Evolutionary conservation across 2,113 vertebrate genomes (phyloP).

Genomic region (Nycticorax nycticorax): DNA sequence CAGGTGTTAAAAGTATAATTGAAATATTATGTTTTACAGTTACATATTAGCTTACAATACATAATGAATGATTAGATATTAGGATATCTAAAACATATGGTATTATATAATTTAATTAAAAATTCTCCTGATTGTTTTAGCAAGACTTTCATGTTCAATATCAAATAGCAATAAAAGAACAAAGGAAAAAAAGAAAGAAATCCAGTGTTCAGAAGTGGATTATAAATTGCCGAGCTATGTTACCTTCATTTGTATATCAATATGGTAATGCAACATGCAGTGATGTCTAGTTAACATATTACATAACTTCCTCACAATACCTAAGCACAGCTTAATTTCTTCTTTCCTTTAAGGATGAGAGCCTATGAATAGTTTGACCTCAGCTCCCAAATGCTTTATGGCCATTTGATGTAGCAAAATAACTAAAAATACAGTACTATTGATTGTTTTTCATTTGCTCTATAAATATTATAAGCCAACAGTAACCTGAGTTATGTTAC

Average conservation of each 20-base stretch:
- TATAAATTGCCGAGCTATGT: not conserved
- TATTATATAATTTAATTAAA: not conserved
- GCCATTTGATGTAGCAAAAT: not conserved
- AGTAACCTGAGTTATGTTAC: not conserved
- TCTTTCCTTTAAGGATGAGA: not conserved
- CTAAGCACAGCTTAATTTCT: not conserved
- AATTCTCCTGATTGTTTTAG: not conserved
- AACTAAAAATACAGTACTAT: not conserved
- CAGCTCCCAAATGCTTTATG: not conserved
- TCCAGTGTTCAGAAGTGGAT: not conserved
- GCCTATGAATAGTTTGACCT: not conserved
- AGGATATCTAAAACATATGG: accelerated
- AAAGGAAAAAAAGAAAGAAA: not conserved
- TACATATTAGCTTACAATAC: not conserved
- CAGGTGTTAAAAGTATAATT: not conserved
- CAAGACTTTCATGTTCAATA: not conserved
- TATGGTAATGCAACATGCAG: not conserved
- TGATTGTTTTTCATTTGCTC: not conserved
- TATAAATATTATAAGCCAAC: not conserved
- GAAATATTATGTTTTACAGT: not conserved
- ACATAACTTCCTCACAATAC: not conserved
- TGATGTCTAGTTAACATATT: not conserved
- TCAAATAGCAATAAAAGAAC: not conserved
- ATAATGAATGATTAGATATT: not conserved
- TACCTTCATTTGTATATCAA: not conserved